Conservation (phyloP, 2,797 vertebrate genomes). For the Cyprinella venusta region DNA sequence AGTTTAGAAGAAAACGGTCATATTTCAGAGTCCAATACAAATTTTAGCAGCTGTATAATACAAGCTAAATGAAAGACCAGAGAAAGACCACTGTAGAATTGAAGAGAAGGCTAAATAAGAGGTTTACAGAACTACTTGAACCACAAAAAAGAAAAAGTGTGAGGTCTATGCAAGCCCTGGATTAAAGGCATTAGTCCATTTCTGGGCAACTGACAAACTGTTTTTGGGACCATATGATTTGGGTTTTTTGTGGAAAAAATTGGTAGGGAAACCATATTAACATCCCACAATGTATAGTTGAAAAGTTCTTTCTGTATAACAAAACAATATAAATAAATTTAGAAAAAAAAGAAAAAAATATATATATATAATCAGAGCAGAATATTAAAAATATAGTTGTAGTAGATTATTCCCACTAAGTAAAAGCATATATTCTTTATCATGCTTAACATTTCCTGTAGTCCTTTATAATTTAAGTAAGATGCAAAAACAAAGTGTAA, state of each 20-base stretch:
- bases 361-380: neutral
- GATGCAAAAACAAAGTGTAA: neutral
- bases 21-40: neutral
- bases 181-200: neutral
- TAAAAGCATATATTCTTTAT: neutral
- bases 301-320: too few species aligned
- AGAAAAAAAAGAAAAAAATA: too few species aligned
- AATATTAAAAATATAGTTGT: neutral
- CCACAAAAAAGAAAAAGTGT: constrained; percentile 28
- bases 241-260: neutral
- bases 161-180: neutral
- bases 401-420: neutral
- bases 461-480: neutral
- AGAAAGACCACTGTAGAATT: constrained; percentile 24
- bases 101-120: constrained; percentile 41
- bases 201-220: neutral
- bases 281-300: neutral
- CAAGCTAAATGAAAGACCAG: constrained; percentile 5
- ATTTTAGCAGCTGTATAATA: constrained; percentile 11
- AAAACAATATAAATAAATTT: neutral
- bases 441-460: neutral
- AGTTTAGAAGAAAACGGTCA: too few species aligned
- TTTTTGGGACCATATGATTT: neutral
- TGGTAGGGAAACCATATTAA: neutral
- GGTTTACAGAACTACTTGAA: neutral